Base-by-base conservation (phyloP, 2,888 invertebrate genomes). In the Cheilosia vulpina region DNA sequence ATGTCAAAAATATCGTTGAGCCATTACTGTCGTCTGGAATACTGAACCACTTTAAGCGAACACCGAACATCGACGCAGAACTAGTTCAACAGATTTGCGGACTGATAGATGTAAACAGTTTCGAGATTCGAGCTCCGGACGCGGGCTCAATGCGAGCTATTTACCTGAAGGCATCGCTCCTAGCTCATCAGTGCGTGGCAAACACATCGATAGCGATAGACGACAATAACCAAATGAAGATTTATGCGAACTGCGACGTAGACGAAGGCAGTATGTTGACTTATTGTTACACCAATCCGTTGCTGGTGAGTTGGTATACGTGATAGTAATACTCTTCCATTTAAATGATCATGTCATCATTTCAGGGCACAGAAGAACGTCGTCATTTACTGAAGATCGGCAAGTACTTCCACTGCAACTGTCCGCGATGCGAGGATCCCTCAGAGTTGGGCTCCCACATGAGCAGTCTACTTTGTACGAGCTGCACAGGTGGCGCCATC, bases 351-450 rank as follows among this genome's bases (percentile, higher is more conserved):
- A 21, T 34, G 24, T 0, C 2, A 24, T 19, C 17, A 78, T 89
- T 91, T 19, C 88, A 96, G 95, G 96, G 96, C 0, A 96, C 94
- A n/a, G 91, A 93, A 0, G 93, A 95, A 77, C 93, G 97, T 52
- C 94, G 94, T 77, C 93, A 94, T 60, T 94, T 95, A 89, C 92
- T 97, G 4, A 91, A 93, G 69, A 93, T 94, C 79, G 96, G 96
- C 21, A 97, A 97, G 92, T 96, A 96, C 89, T 97, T 97, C 88
- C 93, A 94, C 87, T 97, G 97, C 88, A 90, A 91, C 0, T 97
- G 97, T 88, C 88, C 89, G 0, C 93, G 96, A 24, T 97, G 97
- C 88, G 89, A 90, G 1, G 96, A 97, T 93, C 93, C 94, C 4
- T 95, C 94, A 0, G 97, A 97, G 90, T 89, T 95, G 75, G 95